Conservation (phyloP, 2,113 vertebrate species). For the Leptocoma aspasia region DNA sequence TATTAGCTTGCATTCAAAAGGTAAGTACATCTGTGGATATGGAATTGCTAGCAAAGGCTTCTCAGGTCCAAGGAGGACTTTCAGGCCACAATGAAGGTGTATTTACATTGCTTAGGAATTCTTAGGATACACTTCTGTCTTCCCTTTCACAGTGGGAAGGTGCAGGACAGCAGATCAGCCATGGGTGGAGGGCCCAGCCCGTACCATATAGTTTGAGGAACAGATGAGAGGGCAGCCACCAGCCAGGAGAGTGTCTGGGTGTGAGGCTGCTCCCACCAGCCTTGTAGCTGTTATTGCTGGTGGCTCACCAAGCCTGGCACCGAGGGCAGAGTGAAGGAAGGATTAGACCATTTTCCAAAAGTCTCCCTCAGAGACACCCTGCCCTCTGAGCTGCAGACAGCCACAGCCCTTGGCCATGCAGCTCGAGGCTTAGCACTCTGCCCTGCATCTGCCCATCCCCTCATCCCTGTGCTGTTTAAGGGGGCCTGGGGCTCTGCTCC, state of each 20-base stretch:
- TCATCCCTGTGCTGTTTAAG: not conserved
- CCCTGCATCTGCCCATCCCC: not conserved
- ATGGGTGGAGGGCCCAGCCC: too few species aligned
- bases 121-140: not conserved
- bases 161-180: not conserved
- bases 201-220: accelerated
- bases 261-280: not conserved
- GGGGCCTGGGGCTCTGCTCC: not conserved
- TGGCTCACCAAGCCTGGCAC: not conserved
- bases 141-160: not conserved
- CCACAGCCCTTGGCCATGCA: not conserved
- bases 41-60: not conserved
- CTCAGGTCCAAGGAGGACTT: not conserved
- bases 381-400: not conserved
- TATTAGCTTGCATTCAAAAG: not conserved
- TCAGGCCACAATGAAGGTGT: not conserved
- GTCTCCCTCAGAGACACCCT: not conserved
- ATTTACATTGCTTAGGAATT: not conserved
- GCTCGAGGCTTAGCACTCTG: not conserved
- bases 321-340: not conserved
- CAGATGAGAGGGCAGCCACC: accelerated
- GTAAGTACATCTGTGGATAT: not conserved
- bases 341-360: not conserved
- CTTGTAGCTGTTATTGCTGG: not conserved
- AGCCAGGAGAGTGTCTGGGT: not conserved